Base-by-base conservation (phyloP, 2,888 invertebrate species). In the Drosophila mimica region DNA sequence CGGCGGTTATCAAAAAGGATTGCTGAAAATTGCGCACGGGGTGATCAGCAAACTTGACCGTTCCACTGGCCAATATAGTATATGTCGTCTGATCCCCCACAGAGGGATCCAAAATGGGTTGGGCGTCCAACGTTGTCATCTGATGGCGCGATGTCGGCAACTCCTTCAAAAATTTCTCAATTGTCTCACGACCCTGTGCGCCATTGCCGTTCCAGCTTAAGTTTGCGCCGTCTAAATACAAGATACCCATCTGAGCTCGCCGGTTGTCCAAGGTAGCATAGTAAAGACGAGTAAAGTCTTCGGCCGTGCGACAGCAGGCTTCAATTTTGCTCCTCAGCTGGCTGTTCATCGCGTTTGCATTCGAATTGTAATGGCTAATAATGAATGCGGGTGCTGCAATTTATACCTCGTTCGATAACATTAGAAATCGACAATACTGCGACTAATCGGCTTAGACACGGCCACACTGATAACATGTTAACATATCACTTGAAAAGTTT, bases 131-230 rank as follows among this genome's bases (percentile, higher is more conserved):
- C 0, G 97, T 96, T 75, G 94, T 95, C 58, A 98, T 91, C 4
- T 94, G 94, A 91, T 98, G 98, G 80, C 96, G 96, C 30, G 98
- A 96, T 0, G 96, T 93, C 2, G 99, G 98, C 66, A 99, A 93
- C 79, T 97, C 96, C 91, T 96, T 95, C 76, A 97, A 95, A 91
- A 98, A 98, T 90, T 97, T 97, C 88, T 97, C 96, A 67, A 99
- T 98, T 74, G 95, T 95, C 40, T 97, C 96, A 88, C 95, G 96
- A 7, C 98, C 98, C 64, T 94, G 95, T 0, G 97, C 94, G 7
- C 96, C 96, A 93, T 98, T 98, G 33, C 99, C 99, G 94, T 99
- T 98, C 98, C 98, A 99, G 51, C 97, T 96, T 61, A 98, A 93
- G 25, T 96, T 94, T 8, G 97, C 98, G 31, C 95, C 95, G 56